Evolutionary conservation across 2,888 invertebrate genomes (phyloP).

Genomic region (Drosophila macrospina): DNA sequence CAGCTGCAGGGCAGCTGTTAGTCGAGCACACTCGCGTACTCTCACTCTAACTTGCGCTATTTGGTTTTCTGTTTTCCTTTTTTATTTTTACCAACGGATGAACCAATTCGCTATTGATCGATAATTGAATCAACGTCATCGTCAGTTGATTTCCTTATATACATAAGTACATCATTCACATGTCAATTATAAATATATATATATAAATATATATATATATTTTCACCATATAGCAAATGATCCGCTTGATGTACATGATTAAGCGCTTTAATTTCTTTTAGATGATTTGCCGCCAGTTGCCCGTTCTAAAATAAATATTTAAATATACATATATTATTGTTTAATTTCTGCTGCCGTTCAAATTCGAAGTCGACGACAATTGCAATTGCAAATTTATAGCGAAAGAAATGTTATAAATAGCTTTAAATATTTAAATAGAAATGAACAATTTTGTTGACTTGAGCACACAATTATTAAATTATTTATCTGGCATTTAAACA

Average conservation of each 20-base stretch:
- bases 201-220: no score
- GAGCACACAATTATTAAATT: slow-evolving; percentile 34
- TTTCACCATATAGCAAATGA: slow-evolving; percentile 10
- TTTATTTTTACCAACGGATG: slow-evolving; percentile 26
- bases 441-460: slow-evolving; percentile 27
- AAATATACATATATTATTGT: slow-evolving; percentile 7
- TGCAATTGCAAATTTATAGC: slow-evolving; percentile 12
- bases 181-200: no score
- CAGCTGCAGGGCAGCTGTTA: neutral
- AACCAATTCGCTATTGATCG: slow-evolving; percentile 57
- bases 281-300: slow-evolving; percentile 17
- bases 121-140: slow-evolving; percentile 49
- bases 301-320: slow-evolving; percentile 10
- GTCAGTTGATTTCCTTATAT: slow-evolving; percentile 15
- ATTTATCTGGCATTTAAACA: slow-evolving; percentile 39
- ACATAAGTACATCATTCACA: slow-evolving; percentile 5
- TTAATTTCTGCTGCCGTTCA: slow-evolving; percentile 3
- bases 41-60: neutral
- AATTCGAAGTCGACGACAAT: slow-evolving; percentile 10
- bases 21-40: neutral
- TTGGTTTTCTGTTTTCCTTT: neutral
- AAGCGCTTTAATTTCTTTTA: slow-evolving; percentile 17
- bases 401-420: slow-evolving; percentile 25
- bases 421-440: slow-evolving; percentile 35
- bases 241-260: slow-evolving; percentile 12